Percentiles rank a stretch among this genome's conserved stretches.
Evolutionary conservation across 2,113 vertebrate species (phyloP).

Genomic region (Fregetta grallaria): DNA sequence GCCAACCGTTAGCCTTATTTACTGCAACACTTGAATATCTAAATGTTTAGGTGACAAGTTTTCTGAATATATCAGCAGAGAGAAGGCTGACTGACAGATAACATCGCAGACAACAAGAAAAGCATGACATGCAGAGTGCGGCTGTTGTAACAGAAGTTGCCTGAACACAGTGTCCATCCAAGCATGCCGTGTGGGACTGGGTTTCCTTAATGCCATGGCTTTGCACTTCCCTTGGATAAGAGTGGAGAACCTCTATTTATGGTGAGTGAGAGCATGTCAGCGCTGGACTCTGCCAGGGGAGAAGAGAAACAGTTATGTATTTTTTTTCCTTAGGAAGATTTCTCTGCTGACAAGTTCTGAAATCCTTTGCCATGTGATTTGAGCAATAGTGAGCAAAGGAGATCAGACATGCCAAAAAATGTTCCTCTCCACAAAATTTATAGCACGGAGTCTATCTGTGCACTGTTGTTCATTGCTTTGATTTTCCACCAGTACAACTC

Average conservation of each 20-base stretch:
- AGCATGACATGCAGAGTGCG: background rate
- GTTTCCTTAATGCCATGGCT: constrained; percentile 17
- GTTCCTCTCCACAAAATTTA: background rate
- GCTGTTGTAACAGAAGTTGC: background rate
- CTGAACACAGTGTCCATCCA: background rate
- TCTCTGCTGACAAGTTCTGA: constrained; percentile 37
- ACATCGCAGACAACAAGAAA: background rate
- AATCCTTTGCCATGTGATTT: background rate
- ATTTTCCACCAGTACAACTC: constrained; percentile 18
- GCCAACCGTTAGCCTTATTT: constrained; percentile 13
- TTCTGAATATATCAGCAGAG: background rate
- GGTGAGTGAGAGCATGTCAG: background rate
- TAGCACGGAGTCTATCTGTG: background rate
- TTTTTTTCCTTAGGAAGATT: constrained; percentile 5
- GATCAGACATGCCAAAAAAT: constrained; percentile 26
- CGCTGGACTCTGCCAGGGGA: background rate
- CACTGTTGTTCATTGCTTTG: constrained; percentile 11
- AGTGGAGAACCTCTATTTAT: constrained; percentile 34
- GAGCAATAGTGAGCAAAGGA: background rate
- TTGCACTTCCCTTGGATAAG: background rate
- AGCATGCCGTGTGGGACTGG: background rate
- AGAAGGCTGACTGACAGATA: constrained; percentile 1
- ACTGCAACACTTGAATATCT: background rate
- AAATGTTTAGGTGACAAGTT: constrained; percentile 7
- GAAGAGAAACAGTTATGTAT: background rate